A percentile compares a stretch with the other conserved stretches of the same genome.
Evolutionary conservation across 1,140 invertebrate species (phyloP).

Genomic region (Physella acuta): DNA sequence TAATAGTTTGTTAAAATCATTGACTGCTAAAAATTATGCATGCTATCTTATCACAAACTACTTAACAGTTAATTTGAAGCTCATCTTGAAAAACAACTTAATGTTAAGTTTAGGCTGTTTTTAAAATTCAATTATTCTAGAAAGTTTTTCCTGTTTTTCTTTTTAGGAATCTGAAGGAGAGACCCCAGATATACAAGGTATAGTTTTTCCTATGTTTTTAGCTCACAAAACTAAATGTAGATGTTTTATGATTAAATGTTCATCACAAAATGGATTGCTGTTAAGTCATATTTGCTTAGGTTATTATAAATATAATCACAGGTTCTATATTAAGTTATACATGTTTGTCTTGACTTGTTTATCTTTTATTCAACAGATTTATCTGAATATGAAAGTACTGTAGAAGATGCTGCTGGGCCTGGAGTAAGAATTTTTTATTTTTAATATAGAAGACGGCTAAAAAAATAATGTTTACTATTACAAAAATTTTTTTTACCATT

Average conservation of each 20-base stretch:
- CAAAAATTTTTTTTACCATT: neutral
- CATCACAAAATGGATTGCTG: neutral
- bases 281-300: neutral
- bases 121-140: neutral
- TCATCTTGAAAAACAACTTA: neutral
- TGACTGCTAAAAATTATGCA: neutral
- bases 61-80: neutral
- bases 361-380: neutral
- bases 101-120: neutral
- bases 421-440: no score
- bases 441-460: neutral
- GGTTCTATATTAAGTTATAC: neutral
- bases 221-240: neutral
- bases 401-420: neutral
- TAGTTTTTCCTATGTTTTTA: neutral
- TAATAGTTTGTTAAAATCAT: neutral
- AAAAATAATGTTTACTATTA: neutral
- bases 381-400: conserved; percentile 11
- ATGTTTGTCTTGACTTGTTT: neutral
- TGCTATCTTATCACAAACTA: neutral
- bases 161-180: conserved; percentile 11
- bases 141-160: neutral
- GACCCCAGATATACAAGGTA: neutral
- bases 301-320: neutral
- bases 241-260: neutral